These are phyloP conservation scores for Oreochromis niloticus DNA, from an alignment of 2,113 vertebrate species.

Conservation along the genomic window DNA sequence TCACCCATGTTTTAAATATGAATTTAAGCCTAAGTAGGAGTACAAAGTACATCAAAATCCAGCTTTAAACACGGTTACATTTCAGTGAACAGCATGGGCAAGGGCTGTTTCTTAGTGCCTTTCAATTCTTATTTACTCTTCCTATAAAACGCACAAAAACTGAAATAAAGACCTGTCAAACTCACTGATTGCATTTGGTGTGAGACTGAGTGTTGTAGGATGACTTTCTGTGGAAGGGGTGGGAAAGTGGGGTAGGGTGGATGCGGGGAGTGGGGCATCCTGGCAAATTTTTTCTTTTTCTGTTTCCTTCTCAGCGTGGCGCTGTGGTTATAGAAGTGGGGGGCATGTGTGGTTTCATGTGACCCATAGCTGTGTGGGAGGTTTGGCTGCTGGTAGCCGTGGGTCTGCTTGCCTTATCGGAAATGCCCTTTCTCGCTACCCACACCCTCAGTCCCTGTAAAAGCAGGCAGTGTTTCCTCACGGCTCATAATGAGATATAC, in stretches of 20 bases:
- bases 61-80: neutral
- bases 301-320: conserved; percentile 22
- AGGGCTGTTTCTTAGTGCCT: neutral
- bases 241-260: neutral
- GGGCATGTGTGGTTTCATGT: conserved; percentile 47
- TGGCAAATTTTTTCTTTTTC: conserved; percentile 6
- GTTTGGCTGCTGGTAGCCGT: conserved; percentile 32
- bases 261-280: neutral
- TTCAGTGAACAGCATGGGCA: accelerated
- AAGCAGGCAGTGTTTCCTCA: conserved; percentile 46
- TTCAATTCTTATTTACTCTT: neutral
- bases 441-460: conserved; percentile 31
- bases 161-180: neutral
- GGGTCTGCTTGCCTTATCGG: conserved; percentile 47
- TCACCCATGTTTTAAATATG: accelerated
- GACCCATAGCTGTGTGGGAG: conserved; percentile 61
- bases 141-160: neutral
- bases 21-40: neutral
- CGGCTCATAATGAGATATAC: conserved; percentile 52
- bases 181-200: neutral
- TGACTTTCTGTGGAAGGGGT: neutral
- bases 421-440: conserved; percentile 26
- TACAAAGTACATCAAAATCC: neutral
- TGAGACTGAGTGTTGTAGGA: neutral
- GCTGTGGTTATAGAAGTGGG: conserved; percentile 7